A percentile compares a stretch with the other conserved stretches of the same genome.
Conservation (phyloP, 1,140 invertebrate genomes). For the Pararge aegeria region DNA sequence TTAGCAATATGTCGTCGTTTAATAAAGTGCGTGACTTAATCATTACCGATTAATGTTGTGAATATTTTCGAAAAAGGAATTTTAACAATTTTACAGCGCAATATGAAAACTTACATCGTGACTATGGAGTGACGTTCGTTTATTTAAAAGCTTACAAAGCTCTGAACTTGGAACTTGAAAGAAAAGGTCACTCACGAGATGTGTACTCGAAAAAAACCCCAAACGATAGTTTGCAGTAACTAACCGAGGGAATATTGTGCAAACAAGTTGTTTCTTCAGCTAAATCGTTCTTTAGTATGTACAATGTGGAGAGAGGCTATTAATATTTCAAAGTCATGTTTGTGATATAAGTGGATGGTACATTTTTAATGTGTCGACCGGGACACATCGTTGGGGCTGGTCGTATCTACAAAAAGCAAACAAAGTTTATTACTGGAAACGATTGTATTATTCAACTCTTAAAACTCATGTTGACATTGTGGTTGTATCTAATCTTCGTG, state of each 20-base stretch:
- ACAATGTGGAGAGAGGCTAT: constrained; percentile 23
- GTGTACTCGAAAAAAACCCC: not conserved
- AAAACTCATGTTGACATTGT: not conserved
- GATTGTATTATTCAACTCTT: not conserved
- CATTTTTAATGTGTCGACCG: constrained; percentile 34
- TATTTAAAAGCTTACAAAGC: too few relatives aligned
- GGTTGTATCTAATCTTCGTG: too few relatives aligned
- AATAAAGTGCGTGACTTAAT: too few relatives aligned
- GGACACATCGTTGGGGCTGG: constrained; percentile 26
- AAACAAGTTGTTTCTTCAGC: constrained; percentile 15
- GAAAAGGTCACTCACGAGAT: too few relatives aligned
- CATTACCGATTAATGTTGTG: too few relatives aligned
- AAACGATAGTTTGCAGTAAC: constrained; percentile 1
- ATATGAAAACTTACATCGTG: too few relatives aligned
- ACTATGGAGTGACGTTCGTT: too few relatives aligned
- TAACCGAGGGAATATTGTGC: constrained; percentile 4
- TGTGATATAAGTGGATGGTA: constrained; percentile 30
- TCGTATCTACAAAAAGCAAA: constrained; percentile 17
- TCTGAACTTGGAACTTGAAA: too few relatives aligned
- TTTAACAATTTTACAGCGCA: too few relatives aligned
- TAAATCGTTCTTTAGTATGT: constrained; percentile 15
- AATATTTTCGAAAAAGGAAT: too few relatives aligned
- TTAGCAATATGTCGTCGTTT: too few relatives aligned
- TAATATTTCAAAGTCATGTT: constrained; percentile 32
- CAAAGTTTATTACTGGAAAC: constrained; percentile 7